Evolutionary conservation across 2,797 vertebrate species (phyloP).

Genomic region (Chloroceryle inda): DNA sequence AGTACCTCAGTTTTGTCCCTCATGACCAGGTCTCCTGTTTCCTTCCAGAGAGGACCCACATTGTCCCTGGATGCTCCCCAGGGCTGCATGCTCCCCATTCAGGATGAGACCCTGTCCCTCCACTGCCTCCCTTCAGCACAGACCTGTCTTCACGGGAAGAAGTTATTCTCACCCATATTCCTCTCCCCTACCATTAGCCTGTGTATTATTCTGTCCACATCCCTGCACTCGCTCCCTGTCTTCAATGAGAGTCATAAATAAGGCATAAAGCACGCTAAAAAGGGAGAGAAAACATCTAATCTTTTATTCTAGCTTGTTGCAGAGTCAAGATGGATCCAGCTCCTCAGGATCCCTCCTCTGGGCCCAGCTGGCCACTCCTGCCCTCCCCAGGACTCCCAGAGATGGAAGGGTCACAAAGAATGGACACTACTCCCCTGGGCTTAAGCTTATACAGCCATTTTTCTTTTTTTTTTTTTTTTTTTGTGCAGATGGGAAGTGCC

Average conservation of each 20-base stretch:
- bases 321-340: not conserved
- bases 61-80: rapidly evolving
- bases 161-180: not conserved
- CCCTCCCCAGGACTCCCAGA: not conserved
- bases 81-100: too few relatives aligned
- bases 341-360: not conserved
- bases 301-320: constrained; percentile 8
- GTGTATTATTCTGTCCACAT: constrained; percentile 4
- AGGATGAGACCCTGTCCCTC: not conserved
- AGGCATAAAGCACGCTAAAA: constrained; percentile 19
- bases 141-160: not conserved
- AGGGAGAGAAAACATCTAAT: constrained; percentile 1
- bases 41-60: too few relatives aligned
- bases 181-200: not conserved
- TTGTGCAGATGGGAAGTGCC: not conserved
- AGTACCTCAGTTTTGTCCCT: too few relatives aligned
- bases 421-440: rapidly evolving
- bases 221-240: not conserved
- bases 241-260: constrained; percentile 53
- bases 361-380: rapidly evolving
- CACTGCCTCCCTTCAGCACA: not conserved
- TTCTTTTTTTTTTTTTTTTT: not conserved
- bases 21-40: too few relatives aligned
- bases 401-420: not conserved
- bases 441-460: not conserved